Conservation (phyloP, 2,797 vertebrate species). For the Crocidura indochinensis region DNA sequence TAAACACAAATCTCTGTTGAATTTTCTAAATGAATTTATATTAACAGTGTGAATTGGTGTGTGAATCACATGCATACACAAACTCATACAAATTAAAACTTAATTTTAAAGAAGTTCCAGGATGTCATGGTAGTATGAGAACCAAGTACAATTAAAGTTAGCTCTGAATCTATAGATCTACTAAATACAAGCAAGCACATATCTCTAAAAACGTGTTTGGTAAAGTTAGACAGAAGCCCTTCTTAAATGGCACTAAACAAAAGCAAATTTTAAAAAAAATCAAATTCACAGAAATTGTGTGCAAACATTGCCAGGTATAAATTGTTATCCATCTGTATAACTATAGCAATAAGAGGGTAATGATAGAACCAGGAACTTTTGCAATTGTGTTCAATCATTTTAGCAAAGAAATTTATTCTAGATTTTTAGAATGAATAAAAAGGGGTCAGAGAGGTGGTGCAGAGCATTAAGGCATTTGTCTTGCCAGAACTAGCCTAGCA, state of each 20-base stretch:
- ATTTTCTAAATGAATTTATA: not conserved
- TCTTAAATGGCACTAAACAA: not conserved
- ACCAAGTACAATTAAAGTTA: not conserved
- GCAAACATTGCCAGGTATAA: not conserved
- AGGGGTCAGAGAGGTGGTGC: too few relatives aligned
- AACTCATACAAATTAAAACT: not conserved
- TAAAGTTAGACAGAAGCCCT: too few relatives aligned
- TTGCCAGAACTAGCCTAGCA: too few relatives aligned
- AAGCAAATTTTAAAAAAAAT: not conserved
- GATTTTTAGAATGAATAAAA: not conserved
- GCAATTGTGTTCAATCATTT: not conserved
- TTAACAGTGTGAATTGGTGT: not conserved
- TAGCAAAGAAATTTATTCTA: not conserved
- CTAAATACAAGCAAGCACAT: not conserved
- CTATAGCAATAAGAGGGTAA: not conserved
- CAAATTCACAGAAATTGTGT: not conserved
- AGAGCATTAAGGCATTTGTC: too few relatives aligned
- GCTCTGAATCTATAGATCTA: not conserved
- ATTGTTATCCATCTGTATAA: conserved; percentile 28
- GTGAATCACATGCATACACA: not conserved
- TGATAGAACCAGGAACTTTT: not conserved
- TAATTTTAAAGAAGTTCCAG: not conserved
- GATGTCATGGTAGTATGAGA: not conserved
- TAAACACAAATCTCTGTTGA: not conserved
- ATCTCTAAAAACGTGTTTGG: not conserved